These are phyloP conservation scores for Strix uralensis DNA, from an alignment of 2,113 vertebrate species.

Conservation along the genomic window DNA sequence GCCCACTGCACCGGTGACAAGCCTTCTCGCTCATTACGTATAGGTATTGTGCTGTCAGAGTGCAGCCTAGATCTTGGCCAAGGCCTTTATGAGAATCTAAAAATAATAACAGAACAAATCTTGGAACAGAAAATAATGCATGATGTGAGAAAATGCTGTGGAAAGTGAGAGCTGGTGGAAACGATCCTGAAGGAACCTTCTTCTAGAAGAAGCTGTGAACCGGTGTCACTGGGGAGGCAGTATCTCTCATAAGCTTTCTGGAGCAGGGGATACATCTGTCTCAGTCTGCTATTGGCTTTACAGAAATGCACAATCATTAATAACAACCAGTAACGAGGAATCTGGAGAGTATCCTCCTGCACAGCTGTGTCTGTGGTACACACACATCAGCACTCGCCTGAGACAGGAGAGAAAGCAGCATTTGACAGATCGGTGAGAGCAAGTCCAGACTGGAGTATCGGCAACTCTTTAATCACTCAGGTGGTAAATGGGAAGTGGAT, in stretches of 20 bases:
- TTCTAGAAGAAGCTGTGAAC: neutral
- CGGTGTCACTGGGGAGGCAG: neutral
- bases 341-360: neutral
- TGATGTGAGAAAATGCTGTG: neutral
- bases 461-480: neutral
- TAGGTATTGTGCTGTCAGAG: neutral
- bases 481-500: neutral
- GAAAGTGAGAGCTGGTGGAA: neutral
- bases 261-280: neutral
- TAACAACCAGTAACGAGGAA: neutral
- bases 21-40: neutral
- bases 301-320: neutral
- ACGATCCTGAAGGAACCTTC: neutral
- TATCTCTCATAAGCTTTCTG: neutral
- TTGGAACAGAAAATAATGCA: neutral
- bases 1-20: neutral
- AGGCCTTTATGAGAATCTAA: neutral
- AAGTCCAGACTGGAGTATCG: neutral
- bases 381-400: neutral
- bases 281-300: neutral
- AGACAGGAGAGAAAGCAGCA: neutral
- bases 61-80: neutral
- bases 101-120: neutral
- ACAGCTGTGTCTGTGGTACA: neutral
- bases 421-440: neutral